Conservation (phyloP, 2,797 vertebrate species). For the Cynopterus sphinx region DNA sequence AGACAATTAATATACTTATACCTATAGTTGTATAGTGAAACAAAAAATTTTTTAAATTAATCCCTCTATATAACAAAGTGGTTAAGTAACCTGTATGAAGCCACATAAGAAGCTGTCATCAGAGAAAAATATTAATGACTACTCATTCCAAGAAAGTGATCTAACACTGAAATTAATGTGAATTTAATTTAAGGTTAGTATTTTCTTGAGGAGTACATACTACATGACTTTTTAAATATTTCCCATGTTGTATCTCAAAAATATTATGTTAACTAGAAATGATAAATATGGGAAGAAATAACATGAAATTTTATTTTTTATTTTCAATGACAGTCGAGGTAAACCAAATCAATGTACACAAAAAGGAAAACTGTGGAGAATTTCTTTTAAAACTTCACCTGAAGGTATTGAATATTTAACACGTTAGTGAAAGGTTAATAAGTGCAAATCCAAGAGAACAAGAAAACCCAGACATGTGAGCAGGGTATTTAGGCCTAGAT, state of each 20-base stretch:
- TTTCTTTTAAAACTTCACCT: background rate
- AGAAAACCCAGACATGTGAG: background rate
- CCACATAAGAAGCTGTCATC: background rate
- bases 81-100: background rate
- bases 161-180: background rate
- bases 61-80: background rate
- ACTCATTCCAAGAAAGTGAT: background rate
- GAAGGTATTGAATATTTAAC: background rate
- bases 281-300: background rate
- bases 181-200: background rate
- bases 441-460: background rate
- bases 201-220: background rate
- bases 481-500: background rate
- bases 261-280: background rate
- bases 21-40: background rate
- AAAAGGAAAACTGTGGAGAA: background rate
- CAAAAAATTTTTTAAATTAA: constrained; percentile 8
- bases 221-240: background rate
- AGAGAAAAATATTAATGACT: background rate
- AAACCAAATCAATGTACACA: background rate
- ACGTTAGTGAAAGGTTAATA: background rate
- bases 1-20: background rate
- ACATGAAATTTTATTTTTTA: background rate
- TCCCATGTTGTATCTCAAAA: background rate
- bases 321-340: background rate